phyloP scores from a whole-genome alignment of 2,888 invertebrate species.

The Melangyna quadrimaculata region DNA sequence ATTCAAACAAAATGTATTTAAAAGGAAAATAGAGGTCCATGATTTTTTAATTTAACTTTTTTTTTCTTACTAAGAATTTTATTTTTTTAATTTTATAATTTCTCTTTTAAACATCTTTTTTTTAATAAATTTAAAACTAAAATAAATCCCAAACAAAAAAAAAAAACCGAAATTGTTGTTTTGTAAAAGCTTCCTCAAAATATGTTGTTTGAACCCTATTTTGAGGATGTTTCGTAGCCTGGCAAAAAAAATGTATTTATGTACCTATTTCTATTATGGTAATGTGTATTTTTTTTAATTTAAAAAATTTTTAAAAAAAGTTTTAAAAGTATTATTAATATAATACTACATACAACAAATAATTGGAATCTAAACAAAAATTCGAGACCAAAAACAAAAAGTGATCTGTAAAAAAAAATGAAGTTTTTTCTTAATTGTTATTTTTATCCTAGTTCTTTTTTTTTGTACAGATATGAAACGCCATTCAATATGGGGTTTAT shows the following conservation, averaged over 20 bases:
- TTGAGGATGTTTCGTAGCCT: slow-evolving; percentile 71
- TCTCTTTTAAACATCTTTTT: neutral
- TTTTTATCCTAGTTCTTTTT: slow-evolving; percentile 13
- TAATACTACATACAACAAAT: neutral
- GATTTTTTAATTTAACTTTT: neutral
- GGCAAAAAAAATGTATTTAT: slow-evolving; percentile 45
- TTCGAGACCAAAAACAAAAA: slow-evolving; percentile 25
- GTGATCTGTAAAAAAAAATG: slow-evolving; percentile 36
- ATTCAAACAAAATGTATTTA: neutral
- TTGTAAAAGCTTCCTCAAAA: slow-evolving; percentile 70
- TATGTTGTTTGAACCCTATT: slow-evolving; percentile 59
- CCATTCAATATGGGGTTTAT: slow-evolving; percentile 69
- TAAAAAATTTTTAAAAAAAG: neutral
- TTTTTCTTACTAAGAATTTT: neutral
- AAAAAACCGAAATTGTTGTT: slow-evolving; percentile 41
- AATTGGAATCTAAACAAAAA: slow-evolving; percentile 8
- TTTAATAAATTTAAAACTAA: neutral
- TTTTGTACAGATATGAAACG: slow-evolving; percentile 70
- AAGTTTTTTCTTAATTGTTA: slow-evolving; percentile 12
- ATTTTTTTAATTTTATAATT: neutral
- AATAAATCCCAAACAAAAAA: slow-evolving; percentile 11
- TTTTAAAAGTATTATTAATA: neutral
- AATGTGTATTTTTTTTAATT: neutral
- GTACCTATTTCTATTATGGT: neutral
- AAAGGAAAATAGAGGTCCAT: neutral